Evolutionary conservation across 2,113 vertebrate species (phyloP).

Genomic region (Genyomyrus donnyi): DNA sequence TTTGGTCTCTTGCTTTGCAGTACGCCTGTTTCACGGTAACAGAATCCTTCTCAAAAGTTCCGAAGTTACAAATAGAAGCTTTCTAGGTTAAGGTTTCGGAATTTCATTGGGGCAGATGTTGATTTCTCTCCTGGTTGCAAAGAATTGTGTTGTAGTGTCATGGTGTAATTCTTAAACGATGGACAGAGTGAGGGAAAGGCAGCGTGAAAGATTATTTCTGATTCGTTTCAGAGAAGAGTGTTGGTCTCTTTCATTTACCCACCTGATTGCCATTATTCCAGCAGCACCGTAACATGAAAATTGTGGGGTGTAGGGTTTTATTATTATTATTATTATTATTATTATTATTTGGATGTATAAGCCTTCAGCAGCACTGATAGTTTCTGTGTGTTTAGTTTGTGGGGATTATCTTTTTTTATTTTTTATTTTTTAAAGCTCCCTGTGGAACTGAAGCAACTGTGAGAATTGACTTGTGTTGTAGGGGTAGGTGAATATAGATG

Average conservation of each 20-base stretch:
- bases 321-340: not conserved
- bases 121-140: not conserved
- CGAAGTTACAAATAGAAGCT: not conserved
- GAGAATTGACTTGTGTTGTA: slow-evolving; percentile 19
- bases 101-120: not conserved
- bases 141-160: not conserved
- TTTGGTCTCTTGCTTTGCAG: not conserved
- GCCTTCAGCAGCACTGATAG: not conserved
- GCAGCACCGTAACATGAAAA: not conserved
- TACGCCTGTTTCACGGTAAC: not conserved
- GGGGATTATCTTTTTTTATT: not conserved
- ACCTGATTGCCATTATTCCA: not conserved
- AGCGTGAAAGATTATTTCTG: not conserved
- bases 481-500: not conserved
- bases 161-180: not conserved
- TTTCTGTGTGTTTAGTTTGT: not conserved
- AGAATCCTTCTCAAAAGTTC: not conserved
- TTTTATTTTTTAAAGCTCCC: slow-evolving; percentile 24
- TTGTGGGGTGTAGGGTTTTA: not conserved
- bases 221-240: not conserved
- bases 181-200: not conserved
- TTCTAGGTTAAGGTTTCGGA: not conserved
- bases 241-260: not conserved
- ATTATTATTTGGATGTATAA: not conserved
- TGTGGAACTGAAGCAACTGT: slow-evolving; percentile 26